Evolutionary conservation across 2,888 invertebrate species (phyloP), one percentile per base, ranked within the genome.

Genomic region (Cheilosia vulpina): DNA sequence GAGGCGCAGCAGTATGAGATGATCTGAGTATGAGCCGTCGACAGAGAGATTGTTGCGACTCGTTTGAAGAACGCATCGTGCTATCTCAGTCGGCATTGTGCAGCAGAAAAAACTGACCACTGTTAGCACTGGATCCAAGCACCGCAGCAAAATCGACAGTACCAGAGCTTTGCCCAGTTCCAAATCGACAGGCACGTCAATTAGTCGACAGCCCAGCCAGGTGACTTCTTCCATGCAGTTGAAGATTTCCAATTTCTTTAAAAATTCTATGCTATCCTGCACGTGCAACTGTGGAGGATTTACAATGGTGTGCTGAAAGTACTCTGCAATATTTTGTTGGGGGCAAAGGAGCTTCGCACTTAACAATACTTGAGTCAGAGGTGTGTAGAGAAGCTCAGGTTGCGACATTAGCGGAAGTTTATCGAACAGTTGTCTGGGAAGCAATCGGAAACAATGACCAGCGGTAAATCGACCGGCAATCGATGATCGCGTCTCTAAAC

Each of bases 151-250:
- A 69, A 97, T 96, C 4, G 97, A 96, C 91, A 97, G 97, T 0
- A 99, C 93, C 82, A 99, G 93, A 95, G 97, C 96, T 92, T 98
- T 98, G 0, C 97, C 98, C 24, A 97, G 93, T 88, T 96, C 95
- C 0, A 98, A 98, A 89, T 98, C 98, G 3, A 98, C 94, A 0
- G 98, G 97, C 57, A 99, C 93, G 91, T 98, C 97, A n/a, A 98
- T 93, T 62, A 98, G 93, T 90, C 98, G 96, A 85, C 95, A 95
- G 0, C 98, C 98, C 9, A 89, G 63, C 89, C 89, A 89, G 0
- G 98, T 98, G 69, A 98, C 92, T 89, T 96, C 96, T 92, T 98
- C 98, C 93, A 95, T 95, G 0, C 95, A 94, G 87, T 97, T 97
- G 43, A 98, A 92, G 0, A 98, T 97, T 89, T 97, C 98, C 77